phyloP scores from a whole-genome alignment of 1,140 invertebrate genomes.

The Reticulitermes speratus region DNA sequence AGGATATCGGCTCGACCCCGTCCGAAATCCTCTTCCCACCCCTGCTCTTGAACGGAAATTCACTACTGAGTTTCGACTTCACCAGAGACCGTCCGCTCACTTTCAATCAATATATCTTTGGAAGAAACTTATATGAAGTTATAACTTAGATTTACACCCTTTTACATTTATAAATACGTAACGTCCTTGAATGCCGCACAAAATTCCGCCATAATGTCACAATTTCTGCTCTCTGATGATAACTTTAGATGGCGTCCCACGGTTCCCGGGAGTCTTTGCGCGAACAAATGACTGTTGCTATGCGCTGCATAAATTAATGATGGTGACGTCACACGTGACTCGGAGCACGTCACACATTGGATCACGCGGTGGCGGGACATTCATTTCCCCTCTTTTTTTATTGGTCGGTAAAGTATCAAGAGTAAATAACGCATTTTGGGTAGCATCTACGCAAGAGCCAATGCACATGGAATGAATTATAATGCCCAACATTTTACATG shows the following conservation, averaged over 20 bases:
- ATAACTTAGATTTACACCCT: constrained; percentile 24
- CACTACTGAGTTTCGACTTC: constrained; percentile 28
- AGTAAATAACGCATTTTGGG: too few species aligned
- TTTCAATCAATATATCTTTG: background rate
- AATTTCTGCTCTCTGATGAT: constrained; percentile 36
- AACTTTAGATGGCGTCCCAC: constrained; percentile 37
- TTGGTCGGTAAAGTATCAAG: too few species aligned
- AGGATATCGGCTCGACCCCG: constrained; percentile 29
- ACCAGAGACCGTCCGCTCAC: background rate
- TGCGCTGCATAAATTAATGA: constrained; percentile 34
- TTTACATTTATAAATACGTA: constrained; percentile 32
- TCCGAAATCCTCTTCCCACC: constrained; percentile 34
- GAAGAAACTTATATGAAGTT: background rate
- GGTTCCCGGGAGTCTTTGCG: constrained; percentile 35
- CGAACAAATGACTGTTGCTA: constrained; percentile 34
- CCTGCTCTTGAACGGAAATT: constrained; percentile 32
- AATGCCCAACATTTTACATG: too few species aligned
- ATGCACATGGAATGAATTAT: too few species aligned
- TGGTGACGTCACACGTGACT: constrained; percentile 31
- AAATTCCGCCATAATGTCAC: constrained; percentile 37
- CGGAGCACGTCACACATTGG: constrained; percentile 19
- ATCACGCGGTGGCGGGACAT: background rate
- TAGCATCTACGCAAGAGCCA: too few species aligned
- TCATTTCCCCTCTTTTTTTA: background rate
- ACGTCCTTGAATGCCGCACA: constrained; percentile 35